Percentiles rank a stretch among this genome's conserved stretches.
phyloP scores from a whole-genome alignment of 2,797 vertebrate species.

The Buceros bicornis region DNA sequence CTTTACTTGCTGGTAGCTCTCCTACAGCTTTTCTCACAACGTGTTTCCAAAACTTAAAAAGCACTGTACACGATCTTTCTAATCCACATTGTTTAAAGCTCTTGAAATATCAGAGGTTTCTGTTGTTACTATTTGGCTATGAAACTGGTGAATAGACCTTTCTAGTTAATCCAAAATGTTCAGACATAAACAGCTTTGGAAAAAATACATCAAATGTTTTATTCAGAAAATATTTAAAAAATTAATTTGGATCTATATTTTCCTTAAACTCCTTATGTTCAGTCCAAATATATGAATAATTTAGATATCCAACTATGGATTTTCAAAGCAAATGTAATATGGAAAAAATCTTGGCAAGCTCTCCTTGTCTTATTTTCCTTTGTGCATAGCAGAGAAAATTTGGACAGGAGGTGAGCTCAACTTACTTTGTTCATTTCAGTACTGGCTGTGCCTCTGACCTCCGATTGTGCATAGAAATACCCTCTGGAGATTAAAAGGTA shows the following conservation, averaged over 20 bases:
- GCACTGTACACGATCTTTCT: neutral
- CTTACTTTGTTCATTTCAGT: neutral
- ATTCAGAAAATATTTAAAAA: neutral
- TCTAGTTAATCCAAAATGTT: conserved; percentile 15
- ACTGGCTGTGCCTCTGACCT: neutral
- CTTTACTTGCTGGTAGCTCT: neutral
- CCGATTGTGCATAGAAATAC: neutral
- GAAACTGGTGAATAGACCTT: neutral
- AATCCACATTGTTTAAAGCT: neutral
- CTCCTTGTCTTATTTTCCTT: neutral
- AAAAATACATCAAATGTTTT: neutral
- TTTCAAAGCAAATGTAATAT: neutral
- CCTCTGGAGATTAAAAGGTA: neutral
- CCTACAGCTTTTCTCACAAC: neutral
- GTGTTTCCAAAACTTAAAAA: neutral
- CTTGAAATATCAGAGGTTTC: neutral
- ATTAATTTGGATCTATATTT: neutral
- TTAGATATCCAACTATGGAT: neutral
- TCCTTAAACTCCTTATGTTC: neutral
- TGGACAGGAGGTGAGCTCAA: neutral
- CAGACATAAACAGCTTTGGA: neutral
- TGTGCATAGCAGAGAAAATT: neutral
- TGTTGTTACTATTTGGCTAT: neutral
- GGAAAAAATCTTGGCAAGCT: neutral
- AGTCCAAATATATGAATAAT: neutral